Base-by-base conservation (phyloP, 2,113 vertebrate species). In the Eublepharis macularius region DNA sequence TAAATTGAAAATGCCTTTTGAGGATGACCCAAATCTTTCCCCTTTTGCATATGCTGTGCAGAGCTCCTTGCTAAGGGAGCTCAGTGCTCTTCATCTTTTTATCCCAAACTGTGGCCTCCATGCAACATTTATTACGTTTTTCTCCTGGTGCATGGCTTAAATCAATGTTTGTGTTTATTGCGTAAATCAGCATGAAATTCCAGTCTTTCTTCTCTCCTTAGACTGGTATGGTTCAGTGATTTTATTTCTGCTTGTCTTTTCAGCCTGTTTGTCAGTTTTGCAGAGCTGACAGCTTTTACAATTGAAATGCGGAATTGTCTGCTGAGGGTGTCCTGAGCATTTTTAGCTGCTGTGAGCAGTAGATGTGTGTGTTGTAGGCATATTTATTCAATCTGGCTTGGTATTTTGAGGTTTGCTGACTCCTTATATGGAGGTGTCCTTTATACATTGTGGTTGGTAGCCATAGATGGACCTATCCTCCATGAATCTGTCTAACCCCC, bases 211-310 rank as follows among this genome's bases (percentile, higher is more conserved):
- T 73, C 43, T 68, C 34, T 87, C 63, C 41, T 41, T 63, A 7
- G 54, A 24, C 24, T 77, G 81, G 34, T 39, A 73, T 66, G 86
- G 86, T 79, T 82, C 76, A 83, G 51, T 87, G 81, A n/a, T 87
- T 87, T 83, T 80, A 78, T 83, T 78, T 73, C 34, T 65, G 75
- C 41, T 83, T 73, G 84, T 74, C 66, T 83, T 79, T 83, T 49
- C 39, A 83, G 41, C 66, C 29, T 87, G 43, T 87, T 78, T 78
- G 68, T 83, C 75, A 83, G 66, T 72, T 83, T 41, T 72, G 54
- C 54, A 63, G 11, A 65, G 75, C 43, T 73, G 86, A 82, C 81
- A 83, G 75, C 57, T 79, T 83, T 19, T 60, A 26, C 80, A 87
- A 79, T 78, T 83, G 74, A 66, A 83, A 83, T 65, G 65, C 51